Percentiles rank a stretch among this genome's conserved stretches.
Conservation (phyloP, 2,888 invertebrate genomes). For the Plutella xylostella region DNA sequence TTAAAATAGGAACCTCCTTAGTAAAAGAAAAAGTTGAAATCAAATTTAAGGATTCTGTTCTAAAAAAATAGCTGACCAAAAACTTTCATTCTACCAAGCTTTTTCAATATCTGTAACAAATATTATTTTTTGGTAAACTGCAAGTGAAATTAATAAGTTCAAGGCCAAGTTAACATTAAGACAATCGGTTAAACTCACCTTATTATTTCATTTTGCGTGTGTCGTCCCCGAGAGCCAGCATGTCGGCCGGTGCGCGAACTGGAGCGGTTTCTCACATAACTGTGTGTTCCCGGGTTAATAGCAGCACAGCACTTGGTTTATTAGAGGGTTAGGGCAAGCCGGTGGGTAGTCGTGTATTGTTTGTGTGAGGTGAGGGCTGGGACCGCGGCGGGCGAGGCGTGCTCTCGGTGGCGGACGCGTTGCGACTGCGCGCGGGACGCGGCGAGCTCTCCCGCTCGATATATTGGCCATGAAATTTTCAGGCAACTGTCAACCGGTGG, state of each 20-base stretch:
- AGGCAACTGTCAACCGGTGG: conserved; percentile 64
- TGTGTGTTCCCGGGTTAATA: neutral
- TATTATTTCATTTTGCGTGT: conserved; percentile 61
- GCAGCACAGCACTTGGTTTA: no score
- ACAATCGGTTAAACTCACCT: no score
- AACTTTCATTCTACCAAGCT: no score
- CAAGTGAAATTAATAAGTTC: no score
- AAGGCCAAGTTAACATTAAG: no score
- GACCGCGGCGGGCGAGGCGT: neutral
- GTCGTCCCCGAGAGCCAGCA: conserved; percentile 36
- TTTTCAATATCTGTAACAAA: no score
- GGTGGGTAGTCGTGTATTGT: conserved; percentile 4
- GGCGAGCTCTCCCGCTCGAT: conserved; percentile 46
- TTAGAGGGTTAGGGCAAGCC: no score
- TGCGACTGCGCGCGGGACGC: conserved; percentile 55
- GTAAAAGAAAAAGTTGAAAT: no score
- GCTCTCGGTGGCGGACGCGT: conserved; percentile 36
- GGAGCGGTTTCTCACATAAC: conserved; percentile 13
- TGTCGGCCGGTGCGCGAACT: conserved; percentile 38
- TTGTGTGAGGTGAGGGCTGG: neutral
- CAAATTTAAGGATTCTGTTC: no score
- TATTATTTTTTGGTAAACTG: no score
- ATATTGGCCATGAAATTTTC: conserved; percentile 67
- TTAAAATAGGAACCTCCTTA: no score
- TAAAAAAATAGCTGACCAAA: no score